phyloP scores from a whole-genome alignment of 2,888 invertebrate genomes.

The Chrysodeixis includens region DNA sequence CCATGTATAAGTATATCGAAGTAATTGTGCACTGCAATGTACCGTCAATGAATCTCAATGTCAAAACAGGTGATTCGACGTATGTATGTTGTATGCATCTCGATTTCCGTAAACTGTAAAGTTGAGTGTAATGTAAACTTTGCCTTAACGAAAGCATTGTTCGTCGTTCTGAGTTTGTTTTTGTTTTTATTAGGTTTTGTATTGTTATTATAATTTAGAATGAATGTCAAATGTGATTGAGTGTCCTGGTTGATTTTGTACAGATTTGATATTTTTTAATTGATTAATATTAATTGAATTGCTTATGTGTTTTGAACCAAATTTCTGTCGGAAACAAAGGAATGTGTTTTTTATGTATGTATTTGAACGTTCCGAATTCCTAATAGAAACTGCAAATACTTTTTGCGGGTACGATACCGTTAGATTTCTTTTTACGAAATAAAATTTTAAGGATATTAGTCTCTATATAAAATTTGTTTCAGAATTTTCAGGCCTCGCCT shows the following conservation, averaged over 20 bases:
- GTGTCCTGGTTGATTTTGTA: neutral
- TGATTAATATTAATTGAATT: neutral
- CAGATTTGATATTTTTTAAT: neutral
- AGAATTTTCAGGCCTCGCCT: too few species aligned
- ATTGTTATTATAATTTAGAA: constrained; percentile 1
- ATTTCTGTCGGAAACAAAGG: too few species aligned
- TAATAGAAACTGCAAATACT: too few species aligned
- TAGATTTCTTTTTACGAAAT: too few species aligned
- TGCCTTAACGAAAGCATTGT: constrained; percentile 49
- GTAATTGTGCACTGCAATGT: constrained; percentile 56
- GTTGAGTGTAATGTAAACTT: constrained; percentile 49
- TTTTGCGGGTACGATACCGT: too few species aligned
- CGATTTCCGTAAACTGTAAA: constrained; percentile 60
- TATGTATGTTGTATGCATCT: constrained; percentile 32
- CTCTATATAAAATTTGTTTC: too few species aligned
- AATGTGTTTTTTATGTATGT: too few species aligned
- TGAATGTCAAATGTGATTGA: constrained; percentile 1
- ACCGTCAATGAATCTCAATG: constrained; percentile 66
- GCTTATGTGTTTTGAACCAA: neutral
- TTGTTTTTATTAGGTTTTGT: constrained; percentile 1
- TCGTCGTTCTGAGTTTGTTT: constrained; percentile 17
- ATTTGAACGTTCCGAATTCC: too few species aligned
- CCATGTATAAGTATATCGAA: constrained; percentile 15
- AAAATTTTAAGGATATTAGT: too few species aligned
- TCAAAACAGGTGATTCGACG: constrained; percentile 68